Evolutionary conservation across 2,797 vertebrate species (phyloP).

Genomic region (Dendrocincla fuliginosa): DNA sequence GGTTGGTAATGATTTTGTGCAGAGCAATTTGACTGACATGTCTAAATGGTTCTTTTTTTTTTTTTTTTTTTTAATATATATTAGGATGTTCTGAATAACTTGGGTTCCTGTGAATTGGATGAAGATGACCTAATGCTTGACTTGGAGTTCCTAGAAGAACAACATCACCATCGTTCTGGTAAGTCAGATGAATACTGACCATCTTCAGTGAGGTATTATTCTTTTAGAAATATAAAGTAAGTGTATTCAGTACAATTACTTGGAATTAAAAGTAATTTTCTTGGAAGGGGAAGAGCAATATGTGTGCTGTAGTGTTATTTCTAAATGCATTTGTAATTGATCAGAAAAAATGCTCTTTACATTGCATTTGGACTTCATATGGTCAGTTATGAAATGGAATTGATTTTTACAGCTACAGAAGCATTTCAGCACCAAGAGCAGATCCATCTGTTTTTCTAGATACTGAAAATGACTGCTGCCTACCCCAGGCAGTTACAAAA

Average conservation of each 20-base stretch:
- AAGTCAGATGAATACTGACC: slow-evolving; percentile 42
- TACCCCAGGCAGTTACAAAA: background rate
- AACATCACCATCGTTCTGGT: slow-evolving; percentile 86
- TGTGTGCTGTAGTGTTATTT: background rate
- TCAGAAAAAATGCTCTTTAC: background rate
- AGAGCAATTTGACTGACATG: background rate
- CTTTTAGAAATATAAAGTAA: background rate
- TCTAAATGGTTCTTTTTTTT: background rate
- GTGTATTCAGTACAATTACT: background rate
- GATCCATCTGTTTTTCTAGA: background rate
- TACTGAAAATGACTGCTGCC: background rate
- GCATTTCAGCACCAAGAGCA: background rate
- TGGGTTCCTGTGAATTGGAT: slow-evolving; percentile 96
- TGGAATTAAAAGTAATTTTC: background rate
- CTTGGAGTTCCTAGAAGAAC: slow-evolving; percentile 93
- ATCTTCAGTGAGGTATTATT: background rate
- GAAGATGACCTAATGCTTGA: slow-evolving; percentile 99
- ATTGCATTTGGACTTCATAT: background rate
- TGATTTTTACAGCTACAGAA: background rate
- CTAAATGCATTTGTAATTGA: background rate
- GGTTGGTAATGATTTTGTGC: background rate
- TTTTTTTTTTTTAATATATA: background rate
- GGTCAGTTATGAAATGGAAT: background rate
- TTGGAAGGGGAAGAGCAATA: background rate
- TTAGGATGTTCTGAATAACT: slow-evolving; percentile 90